Evolutionary conservation across 2,888 invertebrate species (phyloP), one percentile per base, ranked within the genome.

Genomic region (Latrodectus elegans): DNA sequence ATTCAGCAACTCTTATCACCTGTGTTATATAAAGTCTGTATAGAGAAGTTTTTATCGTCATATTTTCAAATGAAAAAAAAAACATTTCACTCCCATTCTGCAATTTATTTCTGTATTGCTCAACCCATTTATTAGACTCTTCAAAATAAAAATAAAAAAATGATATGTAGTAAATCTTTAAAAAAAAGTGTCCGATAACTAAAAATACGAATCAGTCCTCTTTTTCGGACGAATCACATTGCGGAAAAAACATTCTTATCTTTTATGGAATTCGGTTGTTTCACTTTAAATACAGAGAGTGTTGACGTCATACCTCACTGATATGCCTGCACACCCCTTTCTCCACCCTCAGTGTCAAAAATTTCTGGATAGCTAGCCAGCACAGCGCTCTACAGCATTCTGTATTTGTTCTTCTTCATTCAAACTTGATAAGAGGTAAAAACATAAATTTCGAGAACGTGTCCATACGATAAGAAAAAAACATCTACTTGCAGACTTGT

Each of bases 281-380:
- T 60, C 60, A 60, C 60, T 60, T 6, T 15, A n/a, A 60, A 60
- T n/a, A 8, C 11, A 14, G 12, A 60, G 15, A 11, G 11, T 38
- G n/a, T 60, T 60, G 12, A 60, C 60, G 60, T 60, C 60, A 60
- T 60, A 60, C 60, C 60, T 60, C n/a, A 60, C 60, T 60, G 60
- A 60, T 60, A 60, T 60, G 38, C 38, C 38, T 38, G n/a, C 60
- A 60, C 60, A 60, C n/a, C n/a, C n/a, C 12, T 60, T 6, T 15
- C 60, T 60, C 60, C n/a, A 15, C n/a, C n/a, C n/a, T 60, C n/a
- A 15, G 10, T 15, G n/a, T n/a, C 12, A 60, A 60, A 55, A 10
- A 60, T 60, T 60, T 60, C n/a, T 60, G 60, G 60, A 60, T 60
- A 60, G 60, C 60, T 15, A 60, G 60, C 60, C 12, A 60, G n/a